Conservation (phyloP, 2,888 invertebrate species). For the Epinotia bilunana region DNA sequence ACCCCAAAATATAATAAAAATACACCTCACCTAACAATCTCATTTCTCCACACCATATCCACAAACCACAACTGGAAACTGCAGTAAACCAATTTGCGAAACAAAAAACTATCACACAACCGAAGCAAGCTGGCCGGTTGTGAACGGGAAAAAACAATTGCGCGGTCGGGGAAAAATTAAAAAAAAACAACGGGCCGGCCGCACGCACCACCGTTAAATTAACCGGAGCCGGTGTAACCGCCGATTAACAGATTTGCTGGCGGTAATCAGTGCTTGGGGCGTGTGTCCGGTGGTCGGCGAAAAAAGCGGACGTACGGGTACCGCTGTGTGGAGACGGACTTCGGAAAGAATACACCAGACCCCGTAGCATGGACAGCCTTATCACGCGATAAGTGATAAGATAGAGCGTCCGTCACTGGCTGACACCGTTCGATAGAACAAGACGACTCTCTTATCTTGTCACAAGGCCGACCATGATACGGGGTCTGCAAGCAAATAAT, state of each 20-base stretch:
- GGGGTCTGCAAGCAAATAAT: no score
- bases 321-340: constrained; percentile 55
- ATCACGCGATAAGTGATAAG: no score
- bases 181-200: constrained; percentile 47
- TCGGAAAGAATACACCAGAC: no score
- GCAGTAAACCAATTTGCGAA: neutral
- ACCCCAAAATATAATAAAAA: neutral
- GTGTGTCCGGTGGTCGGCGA: constrained; percentile 55
- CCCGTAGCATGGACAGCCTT: no score
- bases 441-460: no score
- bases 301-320: constrained; percentile 50
- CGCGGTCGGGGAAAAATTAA: neutral
- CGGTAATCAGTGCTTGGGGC: constrained; percentile 61
- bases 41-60: neutral
- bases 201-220: constrained; percentile 67
- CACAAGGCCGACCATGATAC: no score
- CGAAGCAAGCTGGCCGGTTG: neutral
- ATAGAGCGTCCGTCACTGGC: no score
- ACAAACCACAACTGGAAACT: neutral
- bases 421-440: no score
- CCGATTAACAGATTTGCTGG: constrained; percentile 65
- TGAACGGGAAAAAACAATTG: constrained; percentile 39
- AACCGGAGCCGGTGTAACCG: constrained; percentile 62
- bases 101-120: neutral
- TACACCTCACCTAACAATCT: neutral